These are phyloP conservation scores for Troilus luridus DNA, from an alignment of 2,888 invertebrate genomes.

Conservation along the genomic window DNA sequence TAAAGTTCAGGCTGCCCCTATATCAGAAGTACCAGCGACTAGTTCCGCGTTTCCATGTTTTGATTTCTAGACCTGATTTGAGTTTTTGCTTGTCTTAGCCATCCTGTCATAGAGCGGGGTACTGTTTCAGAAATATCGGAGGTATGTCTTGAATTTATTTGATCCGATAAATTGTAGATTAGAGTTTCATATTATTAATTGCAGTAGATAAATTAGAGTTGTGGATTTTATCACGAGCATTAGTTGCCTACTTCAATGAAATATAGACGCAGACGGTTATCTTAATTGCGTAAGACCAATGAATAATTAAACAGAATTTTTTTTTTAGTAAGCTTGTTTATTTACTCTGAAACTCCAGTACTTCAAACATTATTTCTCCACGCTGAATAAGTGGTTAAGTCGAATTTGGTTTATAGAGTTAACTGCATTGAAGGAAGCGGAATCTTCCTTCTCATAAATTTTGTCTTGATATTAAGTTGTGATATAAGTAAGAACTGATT, in stretches of 20 bases:
- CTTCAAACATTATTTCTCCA: background rate
- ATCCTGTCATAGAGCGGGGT: background rate
- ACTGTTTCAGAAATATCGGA: background rate
- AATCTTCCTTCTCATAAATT: too few relatives aligned
- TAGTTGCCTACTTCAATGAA: background rate
- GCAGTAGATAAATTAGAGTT: background rate
- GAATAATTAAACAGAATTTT: background rate
- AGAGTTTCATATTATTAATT: background rate
- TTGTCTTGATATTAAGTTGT: too few relatives aligned
- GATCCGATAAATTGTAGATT: background rate
- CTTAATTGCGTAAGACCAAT: background rate
- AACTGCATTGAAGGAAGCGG: too few relatives aligned
- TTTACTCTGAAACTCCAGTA: background rate
- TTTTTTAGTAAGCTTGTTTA: background rate
- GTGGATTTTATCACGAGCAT: background rate
- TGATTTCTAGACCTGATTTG: background rate
- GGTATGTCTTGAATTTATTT: background rate
- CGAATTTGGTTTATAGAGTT: too few relatives aligned
- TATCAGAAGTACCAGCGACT: background rate
- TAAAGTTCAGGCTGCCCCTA: background rate
- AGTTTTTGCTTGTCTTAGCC: background rate
- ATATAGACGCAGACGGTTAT: background rate
- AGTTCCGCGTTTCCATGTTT: background rate
- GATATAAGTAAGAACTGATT: too few relatives aligned
- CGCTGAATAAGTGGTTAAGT: too few relatives aligned